Evolutionary conservation across 64 coral and sea anemone species (phyloP), one percentile per base, ranked within the genome.

Genomic region (Catalaphyllia jardinei): DNA sequence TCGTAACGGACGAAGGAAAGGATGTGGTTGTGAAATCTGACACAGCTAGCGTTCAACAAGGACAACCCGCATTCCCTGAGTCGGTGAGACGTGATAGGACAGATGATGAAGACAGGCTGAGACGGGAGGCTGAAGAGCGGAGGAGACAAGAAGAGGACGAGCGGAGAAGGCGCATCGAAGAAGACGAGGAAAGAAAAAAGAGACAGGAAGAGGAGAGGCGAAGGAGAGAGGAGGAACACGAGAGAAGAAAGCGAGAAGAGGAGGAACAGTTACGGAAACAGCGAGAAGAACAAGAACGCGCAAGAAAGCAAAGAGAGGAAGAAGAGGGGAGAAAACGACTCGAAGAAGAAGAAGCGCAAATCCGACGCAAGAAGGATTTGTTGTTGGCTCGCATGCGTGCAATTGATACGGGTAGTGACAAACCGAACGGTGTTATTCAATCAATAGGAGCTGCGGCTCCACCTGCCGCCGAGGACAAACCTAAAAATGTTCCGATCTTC

Each of bases 401-500:
- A 4, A 97, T 97, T 52, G 95, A 97, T 79, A 57, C 52, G 24
- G 62, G 86, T 61, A 86, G 62, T 39, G 17, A 77, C 3, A 91
- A 90, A 75, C 67, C 94, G 11, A 90, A 88, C 59, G 87, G 60
- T 25, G 90, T 91, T 11, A 67, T 84, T 54, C 12, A 61, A 52
- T 42, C n/a, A 38, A 35, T 13, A 71, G 22, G 8, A 0, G 42
- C 38, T 4, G 7, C 8, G 10, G 80, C 20, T 83, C 3, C 35
- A 8, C 19, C 88, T 72, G 54, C 33, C 9, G 91, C 33, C 9
- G 91, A 97, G 12, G 79, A 82, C 39, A 97, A 97, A 88, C 91
- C 95, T 12, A 97, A 97, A 77, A 97, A 93, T 27, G 50, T 91
- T 14, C 95, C 95, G 29, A 93, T 97, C 49, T 97, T 97, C 78